phyloP scores from a whole-genome alignment of 2,113 vertebrate genomes.

The Setophaga coronata region DNA sequence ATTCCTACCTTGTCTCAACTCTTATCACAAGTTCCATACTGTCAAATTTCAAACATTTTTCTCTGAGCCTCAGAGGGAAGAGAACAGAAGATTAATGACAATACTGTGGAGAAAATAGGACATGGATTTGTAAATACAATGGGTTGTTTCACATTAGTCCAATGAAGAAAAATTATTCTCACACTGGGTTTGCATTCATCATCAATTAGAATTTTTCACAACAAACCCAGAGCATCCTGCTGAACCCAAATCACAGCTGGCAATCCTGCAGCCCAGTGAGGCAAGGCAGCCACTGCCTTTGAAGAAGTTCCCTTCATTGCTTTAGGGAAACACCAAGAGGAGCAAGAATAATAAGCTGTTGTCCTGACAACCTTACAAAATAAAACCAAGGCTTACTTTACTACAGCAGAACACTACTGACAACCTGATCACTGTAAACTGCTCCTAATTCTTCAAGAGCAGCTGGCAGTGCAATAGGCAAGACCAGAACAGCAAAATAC shows the following conservation, averaged over 20 bases:
- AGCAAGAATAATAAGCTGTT: slow-evolving; percentile 38
- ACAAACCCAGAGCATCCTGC: slow-evolving; percentile 16
- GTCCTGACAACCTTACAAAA: slow-evolving; percentile 61
- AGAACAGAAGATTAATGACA: not conserved
- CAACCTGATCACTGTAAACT: not conserved
- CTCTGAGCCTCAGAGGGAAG: not conserved
- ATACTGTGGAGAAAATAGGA: slow-evolving; percentile 11
- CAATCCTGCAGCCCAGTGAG: slow-evolving; percentile 36
- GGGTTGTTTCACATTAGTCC: slow-evolving; percentile 20
- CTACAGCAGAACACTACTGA: not conserved
- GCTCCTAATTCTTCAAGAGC: not conserved
- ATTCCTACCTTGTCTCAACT: not conserved
- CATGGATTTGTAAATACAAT: slow-evolving; percentile 24
- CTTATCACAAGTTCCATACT: not conserved
- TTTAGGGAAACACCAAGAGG: not conserved
- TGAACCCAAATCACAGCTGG: slow-evolving; percentile 49
- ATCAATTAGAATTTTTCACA: slow-evolving; percentile 58
- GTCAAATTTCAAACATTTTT: not conserved
- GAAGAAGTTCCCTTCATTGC: not conserved
- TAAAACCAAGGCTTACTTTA: slow-evolving; percentile 8
- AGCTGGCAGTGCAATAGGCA: not conserved
- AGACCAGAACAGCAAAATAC: not conserved
- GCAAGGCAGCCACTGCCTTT: not conserved
- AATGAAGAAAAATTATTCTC: slow-evolving; percentile 49
- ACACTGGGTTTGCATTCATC: slow-evolving; percentile 33